phyloP scores from a whole-genome alignment of 2,113 vertebrate genomes.

The Brienomyrus longianalis region DNA sequence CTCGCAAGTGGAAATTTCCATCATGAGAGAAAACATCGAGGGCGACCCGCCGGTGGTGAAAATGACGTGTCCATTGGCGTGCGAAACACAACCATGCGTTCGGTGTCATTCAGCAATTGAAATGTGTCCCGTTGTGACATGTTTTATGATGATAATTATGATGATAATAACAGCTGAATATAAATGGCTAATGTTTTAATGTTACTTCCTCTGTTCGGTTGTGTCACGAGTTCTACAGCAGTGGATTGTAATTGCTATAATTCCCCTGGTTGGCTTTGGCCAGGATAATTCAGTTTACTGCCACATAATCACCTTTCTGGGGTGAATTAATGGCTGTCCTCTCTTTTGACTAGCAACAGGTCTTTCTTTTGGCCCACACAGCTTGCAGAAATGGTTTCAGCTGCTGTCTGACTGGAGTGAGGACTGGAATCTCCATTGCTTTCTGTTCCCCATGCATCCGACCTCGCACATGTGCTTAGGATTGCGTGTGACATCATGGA shows the following conservation, averaged over 20 bases:
- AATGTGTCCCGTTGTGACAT: background rate
- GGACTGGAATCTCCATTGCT: background rate
- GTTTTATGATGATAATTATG: background rate
- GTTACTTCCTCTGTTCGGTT: background rate
- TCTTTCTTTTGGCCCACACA: background rate
- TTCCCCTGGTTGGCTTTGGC: background rate
- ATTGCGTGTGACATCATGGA: background rate
- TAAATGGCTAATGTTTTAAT: background rate
- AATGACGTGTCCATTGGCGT: background rate
- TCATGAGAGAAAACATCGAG: background rate
- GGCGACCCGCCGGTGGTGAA: background rate
- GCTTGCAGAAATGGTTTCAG: background rate
- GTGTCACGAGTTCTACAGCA: background rate
- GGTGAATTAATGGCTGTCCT: background rate
- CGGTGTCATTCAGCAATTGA: background rate
- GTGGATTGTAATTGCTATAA: background rate
- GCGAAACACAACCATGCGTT: background rate
- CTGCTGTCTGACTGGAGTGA: background rate
- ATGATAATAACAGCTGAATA: background rate
- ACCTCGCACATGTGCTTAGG: background rate
- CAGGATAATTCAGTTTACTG: background rate
- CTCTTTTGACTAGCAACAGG: background rate
- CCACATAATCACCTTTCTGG: background rate
- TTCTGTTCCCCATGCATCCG: background rate
- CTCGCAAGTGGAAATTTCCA: background rate